Evolutionary conservation across 1,140 invertebrate genomes (phyloP), one percentile per base, ranked within the genome.

Genomic region (Zaprionus ornatus): DNA sequence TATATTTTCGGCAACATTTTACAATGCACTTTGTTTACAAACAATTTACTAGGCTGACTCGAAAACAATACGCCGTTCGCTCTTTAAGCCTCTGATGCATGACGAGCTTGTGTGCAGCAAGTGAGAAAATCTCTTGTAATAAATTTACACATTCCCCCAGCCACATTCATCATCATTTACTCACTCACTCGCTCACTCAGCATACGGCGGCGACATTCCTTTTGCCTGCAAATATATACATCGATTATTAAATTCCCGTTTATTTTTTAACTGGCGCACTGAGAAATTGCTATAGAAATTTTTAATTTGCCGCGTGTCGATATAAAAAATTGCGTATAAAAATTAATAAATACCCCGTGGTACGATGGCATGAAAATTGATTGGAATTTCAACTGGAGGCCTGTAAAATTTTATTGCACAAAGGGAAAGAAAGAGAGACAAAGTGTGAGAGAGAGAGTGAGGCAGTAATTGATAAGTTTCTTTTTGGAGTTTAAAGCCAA

Each of bases 401-500:
- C 19, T 50, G 9, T 50, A 50, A 50, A 23, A 50, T 50, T 23
- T 50, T 50, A 50, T 23, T 50, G 45, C 45, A 50, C 45, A 50
- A 50, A 50, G 45, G 7, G 9, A 7, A 48, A 15, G 4, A 40
- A 40, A 15, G 3, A 5, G 13, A 12, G 13, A 17, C 1, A 45
- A 6, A 9, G n/a, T 9, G 9, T 3, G 45, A 50, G 4, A 13
- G 4, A 50, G 45, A 9, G 19, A 4, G 45, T 4, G 4, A 10
- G 12, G 45, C n/a, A n/a, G 7, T 45, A 45, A 17, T 45, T 45
- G n/a, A 45, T 45, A 45, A 45, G 40, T 45, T 45, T 45, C 6
- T 19, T 17, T 45, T 17, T 45, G 40, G 40, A 45, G 9, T 45
- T 45, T 45, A 17, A 45, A 45, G 40, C 40, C 40, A 45, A 45